A percentile compares a stretch with the other conserved stretches of the same genome.
Conservation (phyloP, 2,113 vertebrate genomes). For the Pteruthius melanotis region DNA sequence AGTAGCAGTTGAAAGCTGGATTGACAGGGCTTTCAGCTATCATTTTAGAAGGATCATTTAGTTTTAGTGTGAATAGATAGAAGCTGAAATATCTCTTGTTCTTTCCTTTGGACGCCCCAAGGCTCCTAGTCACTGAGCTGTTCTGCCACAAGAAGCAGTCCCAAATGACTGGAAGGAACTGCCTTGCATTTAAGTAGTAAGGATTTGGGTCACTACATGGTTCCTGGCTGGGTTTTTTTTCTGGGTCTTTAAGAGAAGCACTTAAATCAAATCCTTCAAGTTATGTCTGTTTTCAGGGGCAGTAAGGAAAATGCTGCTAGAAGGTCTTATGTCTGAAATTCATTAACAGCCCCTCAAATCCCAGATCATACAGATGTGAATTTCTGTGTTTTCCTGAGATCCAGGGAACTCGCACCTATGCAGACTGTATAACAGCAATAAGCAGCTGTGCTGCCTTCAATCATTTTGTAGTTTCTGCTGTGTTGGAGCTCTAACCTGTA, state of each 20-base stretch:
- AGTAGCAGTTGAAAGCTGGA: neutral
- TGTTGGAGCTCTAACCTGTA: neutral
- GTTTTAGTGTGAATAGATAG: neutral
- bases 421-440: neutral
- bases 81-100: neutral
- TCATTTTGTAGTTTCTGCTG: neutral
- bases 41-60: neutral
- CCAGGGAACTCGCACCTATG: neutral
- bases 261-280: neutral
- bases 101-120: neutral
- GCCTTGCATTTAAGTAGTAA: neutral
- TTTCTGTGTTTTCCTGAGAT: neutral
- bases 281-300: neutral
- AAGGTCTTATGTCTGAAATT: neutral
- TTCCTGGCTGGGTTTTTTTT: neutral
- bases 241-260: neutral
- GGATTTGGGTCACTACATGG: neutral
- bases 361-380: neutral
- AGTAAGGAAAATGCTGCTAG: neutral
- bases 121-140: neutral
- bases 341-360: neutral
- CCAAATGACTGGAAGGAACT: neutral
- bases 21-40: neutral
- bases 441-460: neutral
- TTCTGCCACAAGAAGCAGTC: neutral